Base-by-base conservation (phyloP, 2,888 invertebrate species). In the Drosophila rellima region DNA sequence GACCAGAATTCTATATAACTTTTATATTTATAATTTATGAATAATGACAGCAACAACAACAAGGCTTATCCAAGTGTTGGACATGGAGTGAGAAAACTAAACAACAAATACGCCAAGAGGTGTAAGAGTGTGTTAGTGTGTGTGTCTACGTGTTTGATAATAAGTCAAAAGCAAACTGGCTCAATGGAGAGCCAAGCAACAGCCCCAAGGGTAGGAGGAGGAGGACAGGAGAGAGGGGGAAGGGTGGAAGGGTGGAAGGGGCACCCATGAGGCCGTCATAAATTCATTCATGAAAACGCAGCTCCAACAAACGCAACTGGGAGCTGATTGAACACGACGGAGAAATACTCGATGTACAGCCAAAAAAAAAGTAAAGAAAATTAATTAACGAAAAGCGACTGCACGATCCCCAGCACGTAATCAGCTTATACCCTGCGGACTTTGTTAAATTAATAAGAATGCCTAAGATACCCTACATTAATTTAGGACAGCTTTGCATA, bases 261-360 rank as follows among this genome's bases (percentile, higher is more conserved):
- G 56, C 20, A 5, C 33, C 45, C 47, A 17, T 61, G 71, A 50
- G 55, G 62, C 79, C 80, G 71, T 77, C 78, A 82, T 88, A 88
- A 85, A 88, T 88, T 85, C 84, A 85, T 85, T 85, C 82, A 88
- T 87, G 76, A 82, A 84, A 88, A 64, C 72, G 55, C 70, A 54
- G 51, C 39, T 61, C 44, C 55, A 54, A 70, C 62, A 42, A 42
- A 17, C 37, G 17, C 40, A 20, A 37, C 44, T 57, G 61, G 44
- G 31, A 20, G 48, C 35, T 50, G 60, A 74, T 69, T 64, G 60
- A 48, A 64, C 37, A 40, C 18, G 52, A 23, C 31, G 29, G 61
- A 47, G 44, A 42, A 51, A 42, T 35, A 45, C 56, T 56, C n/a
- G 40, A 17, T 8, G 11, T 18, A 62, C 40, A 44, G 44, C 57